These are phyloP conservation scores for Napeogenes sylphis DNA, from an alignment of 2,888 invertebrate species.

Conservation along the genomic window DNA sequence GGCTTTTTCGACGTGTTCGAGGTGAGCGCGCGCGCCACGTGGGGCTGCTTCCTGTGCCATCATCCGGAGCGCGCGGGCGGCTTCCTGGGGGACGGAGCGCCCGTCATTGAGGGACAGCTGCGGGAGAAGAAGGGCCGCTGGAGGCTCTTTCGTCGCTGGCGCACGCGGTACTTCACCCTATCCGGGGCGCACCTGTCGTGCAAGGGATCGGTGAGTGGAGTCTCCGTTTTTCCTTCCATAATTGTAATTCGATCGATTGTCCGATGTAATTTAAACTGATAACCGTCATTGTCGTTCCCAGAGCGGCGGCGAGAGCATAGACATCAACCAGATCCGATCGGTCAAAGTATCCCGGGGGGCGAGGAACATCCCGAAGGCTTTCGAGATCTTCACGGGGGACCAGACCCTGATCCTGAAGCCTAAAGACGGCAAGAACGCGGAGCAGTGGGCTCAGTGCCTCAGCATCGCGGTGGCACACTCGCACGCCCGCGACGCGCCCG, in stretches of 20 bases:
- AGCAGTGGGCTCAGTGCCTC: slow-evolving; percentile 97
- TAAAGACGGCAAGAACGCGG: slow-evolving; percentile 95
- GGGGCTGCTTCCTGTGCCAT: slow-evolving; percentile 96
- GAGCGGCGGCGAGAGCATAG: slow-evolving; percentile 92
- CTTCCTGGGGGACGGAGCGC: slow-evolving; percentile 87
- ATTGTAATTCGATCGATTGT: too few species aligned
- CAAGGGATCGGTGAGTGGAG: slow-evolving; percentile 84
- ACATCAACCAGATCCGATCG: slow-evolving; percentile 94
- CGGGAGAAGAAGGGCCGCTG: slow-evolving; percentile 96
- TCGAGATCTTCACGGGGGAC: slow-evolving; percentile 97
- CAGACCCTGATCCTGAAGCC: slow-evolving; percentile 95
- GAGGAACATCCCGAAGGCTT: slow-evolving; percentile 95
- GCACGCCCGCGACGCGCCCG: slow-evolving; percentile 79
- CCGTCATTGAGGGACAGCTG: slow-evolving; percentile 92
- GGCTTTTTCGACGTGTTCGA: slow-evolving; percentile 97
- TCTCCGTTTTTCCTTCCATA: not conserved
- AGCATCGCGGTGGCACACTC: slow-evolving; percentile 95
- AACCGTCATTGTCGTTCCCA: slow-evolving; percentile 48
- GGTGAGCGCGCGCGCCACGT: slow-evolving; percentile 77
- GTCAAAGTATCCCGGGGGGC: slow-evolving; percentile 96
- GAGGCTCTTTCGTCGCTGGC: slow-evolving; percentile 93
- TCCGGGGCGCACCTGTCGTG: slow-evolving; percentile 95
- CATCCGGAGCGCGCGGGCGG: slow-evolving; percentile 93
- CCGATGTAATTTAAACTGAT: not conserved
- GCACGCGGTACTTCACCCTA: slow-evolving; percentile 95